These are phyloP conservation scores for Montipora capricornis DNA, from an alignment of 64 coral and sea anemone genomes.

Conservation along the genomic window DNA sequence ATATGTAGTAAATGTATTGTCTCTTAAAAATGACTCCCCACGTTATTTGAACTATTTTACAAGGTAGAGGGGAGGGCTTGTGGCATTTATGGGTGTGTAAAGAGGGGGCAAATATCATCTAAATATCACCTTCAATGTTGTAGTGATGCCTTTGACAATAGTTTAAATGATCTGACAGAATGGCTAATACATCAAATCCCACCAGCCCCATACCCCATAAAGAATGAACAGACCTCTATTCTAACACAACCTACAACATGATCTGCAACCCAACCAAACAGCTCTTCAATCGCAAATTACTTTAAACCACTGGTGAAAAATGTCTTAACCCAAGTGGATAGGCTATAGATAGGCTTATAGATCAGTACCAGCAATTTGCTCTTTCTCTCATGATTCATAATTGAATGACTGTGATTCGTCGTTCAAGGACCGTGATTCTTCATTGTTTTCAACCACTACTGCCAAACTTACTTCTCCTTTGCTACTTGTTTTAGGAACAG, in stretches of 20 bases:
- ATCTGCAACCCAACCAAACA: too few species aligned
- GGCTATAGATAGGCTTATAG: too few species aligned
- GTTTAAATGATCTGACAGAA: neutral
- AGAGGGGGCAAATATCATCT: too few species aligned
- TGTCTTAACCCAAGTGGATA: too few species aligned
- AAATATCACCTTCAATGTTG: neutral
- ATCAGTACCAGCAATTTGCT: neutral
- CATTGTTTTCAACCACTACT: neutral
- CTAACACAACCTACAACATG: too few species aligned
- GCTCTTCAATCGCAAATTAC: too few species aligned
- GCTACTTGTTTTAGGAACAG: slow-evolving; percentile 16
- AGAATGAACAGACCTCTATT: too few species aligned
- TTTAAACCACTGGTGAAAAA: too few species aligned
- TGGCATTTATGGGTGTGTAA: too few species aligned
- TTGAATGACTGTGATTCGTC: slow-evolving; percentile 12
- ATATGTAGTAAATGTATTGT: neutral
- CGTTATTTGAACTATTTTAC: neutral
- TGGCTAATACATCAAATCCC: too few species aligned
- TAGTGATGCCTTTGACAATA: neutral
- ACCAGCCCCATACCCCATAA: too few species aligned
- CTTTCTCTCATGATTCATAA: slow-evolving; percentile 4
- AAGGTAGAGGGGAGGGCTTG: too few species aligned
- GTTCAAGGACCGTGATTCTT: slow-evolving; percentile 2
- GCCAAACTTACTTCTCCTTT: slow-evolving; percentile 4
- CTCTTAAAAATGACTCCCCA: neutral